phyloP scores from a whole-genome alignment of 2,113 vertebrate species.

The Myocastor coypus region DNA sequence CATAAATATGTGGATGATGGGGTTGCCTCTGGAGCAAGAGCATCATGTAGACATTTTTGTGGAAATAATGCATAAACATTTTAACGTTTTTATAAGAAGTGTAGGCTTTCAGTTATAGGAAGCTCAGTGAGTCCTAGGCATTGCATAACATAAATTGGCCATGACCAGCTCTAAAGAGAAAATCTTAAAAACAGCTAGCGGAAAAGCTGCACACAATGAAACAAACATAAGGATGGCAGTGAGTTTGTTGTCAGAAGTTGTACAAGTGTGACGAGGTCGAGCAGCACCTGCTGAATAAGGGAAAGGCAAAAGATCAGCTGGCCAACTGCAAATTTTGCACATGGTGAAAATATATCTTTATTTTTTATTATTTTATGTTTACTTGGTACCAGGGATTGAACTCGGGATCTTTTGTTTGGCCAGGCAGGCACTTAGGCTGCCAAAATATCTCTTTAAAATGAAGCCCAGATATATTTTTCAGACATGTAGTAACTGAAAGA shows the following conservation, averaged over 20 bases:
- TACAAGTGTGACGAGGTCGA: background rate
- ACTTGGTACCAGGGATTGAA: too few relatives aligned
- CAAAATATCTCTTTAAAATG: background rate
- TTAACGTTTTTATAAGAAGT: constrained; percentile 23
- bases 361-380: too few relatives aligned
- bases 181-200: background rate
- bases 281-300: too few relatives aligned
- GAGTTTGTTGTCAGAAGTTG: background rate
- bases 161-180: background rate
- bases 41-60: background rate
- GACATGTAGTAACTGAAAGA: background rate
- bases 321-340: background rate
- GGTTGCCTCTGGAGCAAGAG: background rate
- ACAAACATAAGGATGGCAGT: rapidly evolving
- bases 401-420: too few relatives aligned
- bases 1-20: background rate
- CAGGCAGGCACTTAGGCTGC: too few relatives aligned
- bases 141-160: background rate
- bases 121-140: background rate
- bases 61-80: background rate
- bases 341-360: background rate
- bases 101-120: background rate
- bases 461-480: background rate
- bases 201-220: background rate
- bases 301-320: background rate